Percentiles rank a stretch among this genome's conserved stretches.
These are phyloP conservation scores for Gnathonemus longibarbis DNA, from an alignment of 2,113 vertebrate species.

Conservation along the genomic window DNA sequence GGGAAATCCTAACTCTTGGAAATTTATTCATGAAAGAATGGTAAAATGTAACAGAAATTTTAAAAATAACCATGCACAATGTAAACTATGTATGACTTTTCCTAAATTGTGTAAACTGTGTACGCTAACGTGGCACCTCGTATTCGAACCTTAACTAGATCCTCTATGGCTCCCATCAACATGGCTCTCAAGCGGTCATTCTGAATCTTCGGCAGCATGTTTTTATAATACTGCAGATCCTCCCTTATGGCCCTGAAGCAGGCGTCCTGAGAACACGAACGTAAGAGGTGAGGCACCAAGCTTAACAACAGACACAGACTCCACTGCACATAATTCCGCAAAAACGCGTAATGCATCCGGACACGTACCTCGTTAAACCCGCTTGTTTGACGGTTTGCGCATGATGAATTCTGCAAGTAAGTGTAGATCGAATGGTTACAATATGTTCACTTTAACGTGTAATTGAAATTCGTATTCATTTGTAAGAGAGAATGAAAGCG, in stretches of 20 bases:
- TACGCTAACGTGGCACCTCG: neutral
- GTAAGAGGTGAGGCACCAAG: too few species aligned
- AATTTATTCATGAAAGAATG: neutral
- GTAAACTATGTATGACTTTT: neutral
- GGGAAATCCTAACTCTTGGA: neutral
- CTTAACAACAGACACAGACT: neutral
- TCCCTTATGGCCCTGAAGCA: conserved; percentile 53
- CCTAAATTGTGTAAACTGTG: neutral
- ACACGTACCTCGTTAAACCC: conserved; percentile 56
- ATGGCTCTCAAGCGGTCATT: neutral
- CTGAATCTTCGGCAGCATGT: conserved; percentile 38
- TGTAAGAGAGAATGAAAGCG: neutral
- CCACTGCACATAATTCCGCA: neutral
- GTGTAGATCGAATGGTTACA: neutral
- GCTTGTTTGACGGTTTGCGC: conserved; percentile 42
- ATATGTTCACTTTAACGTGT: neutral
- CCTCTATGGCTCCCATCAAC: neutral
- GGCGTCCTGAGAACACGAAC: conserved; percentile 39
- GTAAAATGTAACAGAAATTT: neutral
- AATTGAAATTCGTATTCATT: neutral
- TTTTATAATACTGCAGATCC: conserved; percentile 51
- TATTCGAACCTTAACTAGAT: conserved; percentile 38
- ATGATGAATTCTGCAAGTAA: conserved; percentile 54
- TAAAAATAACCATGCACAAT: neutral
- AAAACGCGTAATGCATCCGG: neutral